Conservation (phyloP, 2,113 vertebrate species). For the Burhinus bistriatus region DNA sequence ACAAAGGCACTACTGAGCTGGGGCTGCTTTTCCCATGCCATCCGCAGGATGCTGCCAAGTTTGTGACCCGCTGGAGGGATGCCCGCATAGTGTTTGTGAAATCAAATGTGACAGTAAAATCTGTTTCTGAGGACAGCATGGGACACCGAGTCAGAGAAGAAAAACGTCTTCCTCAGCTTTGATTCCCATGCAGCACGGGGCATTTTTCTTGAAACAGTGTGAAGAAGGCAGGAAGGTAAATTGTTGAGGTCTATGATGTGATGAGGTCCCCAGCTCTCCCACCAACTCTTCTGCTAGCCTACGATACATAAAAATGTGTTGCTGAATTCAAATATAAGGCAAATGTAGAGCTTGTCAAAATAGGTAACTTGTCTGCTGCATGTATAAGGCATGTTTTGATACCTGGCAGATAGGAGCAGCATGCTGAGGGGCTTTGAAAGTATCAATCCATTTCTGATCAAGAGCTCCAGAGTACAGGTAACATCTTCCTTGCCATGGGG, state of each 20-base stretch:
- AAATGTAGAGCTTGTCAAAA: not conserved
- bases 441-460: not conserved
- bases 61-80: not conserved
- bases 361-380: not conserved
- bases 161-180: not conserved
- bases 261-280: not conserved
- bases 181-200: not conserved
- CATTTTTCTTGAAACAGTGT: not conserved
- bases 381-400: not conserved
- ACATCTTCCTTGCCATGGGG: not conserved
- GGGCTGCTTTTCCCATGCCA: not conserved
- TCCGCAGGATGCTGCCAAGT: slow-evolving; percentile 2
- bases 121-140: slow-evolving; percentile 15
- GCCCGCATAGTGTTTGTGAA: slow-evolving; percentile 45
- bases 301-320: not conserved
- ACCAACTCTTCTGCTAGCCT: not conserved
- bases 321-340: not conserved
- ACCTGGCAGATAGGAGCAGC: not conserved
- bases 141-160: not conserved
- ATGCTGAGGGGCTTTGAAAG: not conserved
- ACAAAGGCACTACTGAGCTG: slow-evolving; percentile 21
- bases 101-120: slow-evolving; percentile 28
- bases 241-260: not conserved
- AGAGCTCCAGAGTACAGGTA: not conserved
- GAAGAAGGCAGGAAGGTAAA: not conserved